These are phyloP conservation scores for Camptogramma bilineatum DNA, from an alignment of 2,888 invertebrate species.

Conservation along the genomic window DNA sequence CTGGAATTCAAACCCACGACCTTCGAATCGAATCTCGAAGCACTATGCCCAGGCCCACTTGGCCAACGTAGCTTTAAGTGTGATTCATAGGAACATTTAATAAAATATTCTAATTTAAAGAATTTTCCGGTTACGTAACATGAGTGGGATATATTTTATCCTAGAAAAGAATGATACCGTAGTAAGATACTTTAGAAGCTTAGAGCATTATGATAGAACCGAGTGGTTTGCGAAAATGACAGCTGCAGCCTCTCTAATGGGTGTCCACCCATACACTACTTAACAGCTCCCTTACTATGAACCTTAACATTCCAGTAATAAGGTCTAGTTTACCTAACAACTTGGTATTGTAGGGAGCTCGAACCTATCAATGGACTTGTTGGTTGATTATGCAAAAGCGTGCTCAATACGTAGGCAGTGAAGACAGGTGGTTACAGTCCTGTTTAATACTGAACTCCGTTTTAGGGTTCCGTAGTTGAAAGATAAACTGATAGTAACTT, in stretches of 20 bases:
- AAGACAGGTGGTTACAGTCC: slow-evolving; percentile 2
- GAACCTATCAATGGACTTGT: slow-evolving; percentile 37
- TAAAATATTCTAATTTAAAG: too few species aligned
- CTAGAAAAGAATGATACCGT: neutral
- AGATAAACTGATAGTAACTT: too few species aligned
- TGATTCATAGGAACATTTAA: too few species aligned
- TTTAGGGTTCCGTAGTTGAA: too few species aligned
- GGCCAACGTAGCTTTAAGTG: too few species aligned
- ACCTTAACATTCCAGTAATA: slow-evolving; percentile 32
- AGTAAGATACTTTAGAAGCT: slow-evolving; percentile 18
- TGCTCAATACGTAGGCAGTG: slow-evolving; percentile 11
- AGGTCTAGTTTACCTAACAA: slow-evolving; percentile 27
- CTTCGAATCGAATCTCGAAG: too few species aligned
- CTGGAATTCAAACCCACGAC: too few species aligned
- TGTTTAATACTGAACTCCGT: neutral
- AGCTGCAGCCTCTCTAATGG: slow-evolving; percentile 68
- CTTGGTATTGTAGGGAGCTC: slow-evolving; percentile 26
- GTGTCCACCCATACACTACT: slow-evolving; percentile 47
- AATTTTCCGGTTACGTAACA: too few species aligned
- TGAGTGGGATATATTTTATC: neutral
- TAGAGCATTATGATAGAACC: slow-evolving; percentile 26
- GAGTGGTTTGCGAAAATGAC: slow-evolving; percentile 66
- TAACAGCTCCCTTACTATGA: slow-evolving; percentile 30
- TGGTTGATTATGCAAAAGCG: slow-evolving; percentile 40
- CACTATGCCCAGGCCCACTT: too few species aligned